Conservation (phyloP, 2,797 vertebrate species). For the Moxostoma hubbsi region DNA sequence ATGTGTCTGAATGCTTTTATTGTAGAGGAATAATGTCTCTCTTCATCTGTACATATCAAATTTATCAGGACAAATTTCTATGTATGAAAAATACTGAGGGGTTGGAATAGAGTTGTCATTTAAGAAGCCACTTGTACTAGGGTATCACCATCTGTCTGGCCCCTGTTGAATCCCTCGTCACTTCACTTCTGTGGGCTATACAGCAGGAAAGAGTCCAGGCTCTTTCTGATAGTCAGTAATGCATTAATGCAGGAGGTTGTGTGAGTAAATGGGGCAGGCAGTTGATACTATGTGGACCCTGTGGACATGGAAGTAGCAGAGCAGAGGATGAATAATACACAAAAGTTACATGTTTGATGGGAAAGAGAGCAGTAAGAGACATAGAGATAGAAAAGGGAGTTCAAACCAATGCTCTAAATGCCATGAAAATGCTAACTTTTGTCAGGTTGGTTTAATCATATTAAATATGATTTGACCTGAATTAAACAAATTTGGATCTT, state of each 20-base stretch:
- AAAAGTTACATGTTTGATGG: constrained; percentile 37
- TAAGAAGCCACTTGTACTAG: too few species aligned
- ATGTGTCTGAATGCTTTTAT: too few species aligned
- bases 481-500: too few species aligned
- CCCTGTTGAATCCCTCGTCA: background rate
- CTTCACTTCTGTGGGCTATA: background rate
- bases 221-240: constrained; percentile 37
- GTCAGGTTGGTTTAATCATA: too few species aligned
- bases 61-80: too few species aligned
- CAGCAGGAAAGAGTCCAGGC: background rate
- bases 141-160: background rate
- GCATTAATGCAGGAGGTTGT: constrained; percentile 47
- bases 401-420: background rate
- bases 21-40: too few species aligned
- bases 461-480: too few species aligned
- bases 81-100: too few species aligned
- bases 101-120: too few species aligned
- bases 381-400: background rate
- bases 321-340: constrained; percentile 50
- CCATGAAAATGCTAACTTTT: background rate
- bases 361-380: background rate
- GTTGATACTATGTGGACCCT: constrained; percentile 39
- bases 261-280: constrained; percentile 32
- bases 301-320: constrained; percentile 33
- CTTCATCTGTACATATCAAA: too few species aligned